Percentiles rank a stretch among this genome's conserved stretches.
These are phyloP conservation scores for Thomomys bottae DNA, from an alignment of 2,113 vertebrate genomes.

Conservation along the genomic window DNA sequence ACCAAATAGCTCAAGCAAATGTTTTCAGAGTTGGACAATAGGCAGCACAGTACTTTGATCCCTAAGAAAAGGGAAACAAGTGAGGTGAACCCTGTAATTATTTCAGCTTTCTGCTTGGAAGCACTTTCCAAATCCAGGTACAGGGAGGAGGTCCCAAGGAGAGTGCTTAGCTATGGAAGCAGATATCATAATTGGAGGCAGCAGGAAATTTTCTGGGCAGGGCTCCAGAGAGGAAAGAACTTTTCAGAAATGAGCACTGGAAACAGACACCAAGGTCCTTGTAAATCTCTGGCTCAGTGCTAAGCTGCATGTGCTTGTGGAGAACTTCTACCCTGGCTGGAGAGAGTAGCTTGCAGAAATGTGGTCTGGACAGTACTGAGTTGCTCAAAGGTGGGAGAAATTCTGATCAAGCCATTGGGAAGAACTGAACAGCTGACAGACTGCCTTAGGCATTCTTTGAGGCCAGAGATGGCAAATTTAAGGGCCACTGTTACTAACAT, in stretches of 20 bases:
- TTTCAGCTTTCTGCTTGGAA: conserved; percentile 61
- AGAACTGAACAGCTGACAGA: background rate
- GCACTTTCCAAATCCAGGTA: conserved; percentile 63
- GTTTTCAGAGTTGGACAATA: conserved; percentile 60
- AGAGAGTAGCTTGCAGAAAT: background rate
- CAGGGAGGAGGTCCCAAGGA: conserved; percentile 32
- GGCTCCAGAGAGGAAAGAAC: conserved; percentile 42
- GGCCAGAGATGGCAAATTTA: background rate
- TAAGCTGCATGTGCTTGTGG: background rate
- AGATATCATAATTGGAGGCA: conserved; percentile 67
- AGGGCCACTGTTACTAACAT: background rate
- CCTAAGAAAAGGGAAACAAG: conserved; percentile 57
- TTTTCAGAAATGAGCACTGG: conserved; percentile 12
- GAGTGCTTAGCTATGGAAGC: conserved; percentile 23
- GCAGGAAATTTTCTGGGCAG: conserved; percentile 57
- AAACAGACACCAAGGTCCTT: conserved; percentile 41
- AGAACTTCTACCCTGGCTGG: background rate
- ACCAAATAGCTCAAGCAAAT: conserved; percentile 53
- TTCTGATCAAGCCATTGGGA: conserved; percentile 4
- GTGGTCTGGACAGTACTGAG: background rate
- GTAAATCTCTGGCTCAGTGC: conserved; percentile 9
- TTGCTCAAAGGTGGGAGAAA: background rate
- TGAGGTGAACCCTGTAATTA: conserved; percentile 62
- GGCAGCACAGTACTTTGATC: conserved; percentile 45
- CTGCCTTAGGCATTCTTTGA: background rate